Evolutionary conservation across 2,888 invertebrate genomes (phyloP), one percentile per base, ranked within the genome.

Genomic region (Idaea dimidiata): DNA sequence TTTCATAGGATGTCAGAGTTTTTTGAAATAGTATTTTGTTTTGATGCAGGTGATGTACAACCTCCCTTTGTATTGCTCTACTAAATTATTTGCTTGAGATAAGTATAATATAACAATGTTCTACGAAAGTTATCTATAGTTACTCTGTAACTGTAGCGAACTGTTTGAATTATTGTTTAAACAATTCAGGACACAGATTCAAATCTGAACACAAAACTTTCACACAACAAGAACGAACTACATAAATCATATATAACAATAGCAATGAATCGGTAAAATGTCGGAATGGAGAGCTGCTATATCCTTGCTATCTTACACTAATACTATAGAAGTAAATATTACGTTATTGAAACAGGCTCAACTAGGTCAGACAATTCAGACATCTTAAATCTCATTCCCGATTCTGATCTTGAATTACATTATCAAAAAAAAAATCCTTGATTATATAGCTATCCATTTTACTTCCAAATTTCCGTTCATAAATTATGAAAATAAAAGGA

Each of bases 181-280:
- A 43, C 43, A 43, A 43, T 43, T 43, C 43, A 43, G 43, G 43
- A 43, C 43, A 43, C 43, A 43, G 43, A 43, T 43, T 43, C 43
- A 8, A 43, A 7, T 43, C 43, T 43, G 43, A 43, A 43, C 43
- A 14, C 43, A 43, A 43, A 43, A 43, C 43, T 43, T 43, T 43
- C 43, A 43, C 14, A 43, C 43, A 43, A 43, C 43, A 43, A 43
- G 43, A 43, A 43, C 43, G 43, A 43, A 43, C 8, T 43, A 43
- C 43, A 43, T 43, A 43, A 43, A 43, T 43, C 43, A 43, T 14
- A 43, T 43, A 43, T 10, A 43, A 43, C 43, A 43, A 43, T 43
- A 43, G 43, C 43, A 43, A 43, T 43, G 43, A 43, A 43, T 43
- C 8, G 14, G 43, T 14, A 43, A 8, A 43, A 43, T 43, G 43